Evolutionary conservation across 2,113 vertebrate species (phyloP).

Genomic region (Ibidorhyncha struthersii): DNA sequence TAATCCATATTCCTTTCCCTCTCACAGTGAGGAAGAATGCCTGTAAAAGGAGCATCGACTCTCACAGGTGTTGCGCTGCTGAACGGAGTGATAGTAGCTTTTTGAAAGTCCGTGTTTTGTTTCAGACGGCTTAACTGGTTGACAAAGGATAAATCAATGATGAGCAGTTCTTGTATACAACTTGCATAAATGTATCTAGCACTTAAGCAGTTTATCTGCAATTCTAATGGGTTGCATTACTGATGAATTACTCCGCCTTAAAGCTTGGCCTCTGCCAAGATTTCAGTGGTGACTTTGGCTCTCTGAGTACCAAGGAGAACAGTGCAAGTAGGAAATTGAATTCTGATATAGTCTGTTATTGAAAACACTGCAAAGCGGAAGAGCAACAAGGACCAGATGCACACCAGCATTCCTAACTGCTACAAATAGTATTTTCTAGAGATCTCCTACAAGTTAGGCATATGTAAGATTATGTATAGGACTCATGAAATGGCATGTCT

Average conservation of each 20-base stretch:
- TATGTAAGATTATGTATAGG: not conserved
- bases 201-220: not conserved
- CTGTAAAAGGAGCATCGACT: not conserved
- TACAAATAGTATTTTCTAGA: not conserved
- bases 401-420: not conserved
- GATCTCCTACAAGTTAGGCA: not conserved
- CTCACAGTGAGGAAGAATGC: not conserved
- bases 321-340: not conserved
- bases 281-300: conserved; percentile 18
- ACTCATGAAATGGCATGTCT: not conserved
- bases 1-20: not conserved
- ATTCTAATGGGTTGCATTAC: not conserved
- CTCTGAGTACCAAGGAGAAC: not conserved
- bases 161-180: not conserved
- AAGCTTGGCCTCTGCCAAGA: conserved; percentile 7
- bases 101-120: not conserved
- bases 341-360: not conserved
- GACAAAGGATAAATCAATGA: conserved; percentile 5
- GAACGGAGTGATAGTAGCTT: not conserved
- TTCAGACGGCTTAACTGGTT: not conserved
- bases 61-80: not conserved
- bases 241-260: not conserved
- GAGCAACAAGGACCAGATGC: not conserved
- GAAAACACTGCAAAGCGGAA: not conserved
- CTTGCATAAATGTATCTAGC: not conserved